Conservation (phyloP, 1,140 invertebrate genomes). For the Venturia canescens region DNA sequence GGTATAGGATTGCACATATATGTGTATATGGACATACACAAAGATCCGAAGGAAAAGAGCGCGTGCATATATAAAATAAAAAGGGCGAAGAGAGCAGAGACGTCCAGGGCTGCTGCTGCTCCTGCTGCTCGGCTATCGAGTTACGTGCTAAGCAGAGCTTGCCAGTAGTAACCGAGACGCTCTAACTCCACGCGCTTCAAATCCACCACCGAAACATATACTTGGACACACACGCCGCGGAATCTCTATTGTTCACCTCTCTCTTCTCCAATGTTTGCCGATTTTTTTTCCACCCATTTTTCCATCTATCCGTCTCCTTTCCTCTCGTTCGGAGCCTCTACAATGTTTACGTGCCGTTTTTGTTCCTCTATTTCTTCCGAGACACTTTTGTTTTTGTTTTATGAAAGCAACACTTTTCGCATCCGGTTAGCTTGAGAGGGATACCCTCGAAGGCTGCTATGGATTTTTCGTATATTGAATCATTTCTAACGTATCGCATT, state of each 20-base stretch:
- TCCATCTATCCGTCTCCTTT: background rate
- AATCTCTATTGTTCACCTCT: slow-evolving; percentile 51
- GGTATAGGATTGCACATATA: slow-evolving; percentile 30
- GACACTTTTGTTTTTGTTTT: background rate
- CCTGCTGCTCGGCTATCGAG: slow-evolving; percentile 51
- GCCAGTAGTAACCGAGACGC: slow-evolving; percentile 56
- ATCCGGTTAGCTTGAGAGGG: background rate
- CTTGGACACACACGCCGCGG: slow-evolving; percentile 7
- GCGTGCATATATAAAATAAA: background rate
- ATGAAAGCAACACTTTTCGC: background rate
- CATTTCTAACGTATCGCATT: no score
- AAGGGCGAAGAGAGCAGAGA: background rate
- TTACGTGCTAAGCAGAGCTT: slow-evolving; percentile 58
- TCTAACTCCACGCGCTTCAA: slow-evolving; percentile 33
- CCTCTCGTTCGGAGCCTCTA: background rate
- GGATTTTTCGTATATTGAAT: no score
- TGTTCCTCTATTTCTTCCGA: background rate
- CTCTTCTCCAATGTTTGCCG: slow-evolving; percentile 31
- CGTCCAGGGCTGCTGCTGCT: background rate
- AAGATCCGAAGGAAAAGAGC: slow-evolving; percentile 25
- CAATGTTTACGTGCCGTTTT: no score
- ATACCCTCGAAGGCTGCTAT: background rate
- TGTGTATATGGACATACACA: background rate
- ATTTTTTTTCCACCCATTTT: slow-evolving; percentile 25
- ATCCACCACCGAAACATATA: slow-evolving; percentile 14